Conservation (phyloP, 2,797 vertebrate genomes). For the Antennarius maculatus region DNA sequence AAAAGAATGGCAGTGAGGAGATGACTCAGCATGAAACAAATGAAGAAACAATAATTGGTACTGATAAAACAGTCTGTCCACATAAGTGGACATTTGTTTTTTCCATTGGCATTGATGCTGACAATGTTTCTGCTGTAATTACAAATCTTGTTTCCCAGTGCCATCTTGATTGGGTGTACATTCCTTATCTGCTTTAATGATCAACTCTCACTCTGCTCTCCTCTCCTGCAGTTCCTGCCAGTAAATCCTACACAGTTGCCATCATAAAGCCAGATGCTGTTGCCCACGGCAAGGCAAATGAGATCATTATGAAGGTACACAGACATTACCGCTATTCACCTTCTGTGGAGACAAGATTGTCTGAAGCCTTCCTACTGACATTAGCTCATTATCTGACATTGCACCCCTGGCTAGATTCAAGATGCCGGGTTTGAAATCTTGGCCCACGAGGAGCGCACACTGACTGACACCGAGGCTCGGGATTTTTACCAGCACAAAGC, state of each 20-base stretch:
- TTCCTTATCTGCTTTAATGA: slow-evolving; percentile 19
- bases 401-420: slow-evolving; percentile 80
- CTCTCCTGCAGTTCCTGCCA: slow-evolving; percentile 74
- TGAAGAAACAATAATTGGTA: slow-evolving; percentile 80
- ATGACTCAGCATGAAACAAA: slow-evolving; percentile 46
- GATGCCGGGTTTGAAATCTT: slow-evolving; percentile 89
- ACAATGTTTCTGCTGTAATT: slow-evolving; percentile 14
- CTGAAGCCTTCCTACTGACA: slow-evolving; percentile 38
- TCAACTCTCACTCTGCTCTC: slow-evolving; percentile 25
- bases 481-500: slow-evolving; percentile 86
- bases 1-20: slow-evolving; percentile 69
- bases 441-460: slow-evolving; percentile 80
- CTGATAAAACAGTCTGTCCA: slow-evolving; percentile 10
- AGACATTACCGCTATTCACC: slow-evolving; percentile 28
- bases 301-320: slow-evolving; percentile 90
- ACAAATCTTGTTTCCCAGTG: not conserved
- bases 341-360: slow-evolving; percentile 36
- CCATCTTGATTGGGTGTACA: slow-evolving; percentile 12
- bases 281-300: slow-evolving; percentile 85
- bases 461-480: slow-evolving; percentile 81
- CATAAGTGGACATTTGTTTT: not conserved
- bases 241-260: slow-evolving; percentile 85
- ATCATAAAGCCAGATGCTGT: slow-evolving; percentile 92
- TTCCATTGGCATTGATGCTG: not conserved
- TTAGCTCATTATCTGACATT: slow-evolving; percentile 40